These are phyloP conservation scores for Oedothorax gibbosus DNA, from an alignment of 1,140 invertebrate species.

Conservation along the genomic window DNA sequence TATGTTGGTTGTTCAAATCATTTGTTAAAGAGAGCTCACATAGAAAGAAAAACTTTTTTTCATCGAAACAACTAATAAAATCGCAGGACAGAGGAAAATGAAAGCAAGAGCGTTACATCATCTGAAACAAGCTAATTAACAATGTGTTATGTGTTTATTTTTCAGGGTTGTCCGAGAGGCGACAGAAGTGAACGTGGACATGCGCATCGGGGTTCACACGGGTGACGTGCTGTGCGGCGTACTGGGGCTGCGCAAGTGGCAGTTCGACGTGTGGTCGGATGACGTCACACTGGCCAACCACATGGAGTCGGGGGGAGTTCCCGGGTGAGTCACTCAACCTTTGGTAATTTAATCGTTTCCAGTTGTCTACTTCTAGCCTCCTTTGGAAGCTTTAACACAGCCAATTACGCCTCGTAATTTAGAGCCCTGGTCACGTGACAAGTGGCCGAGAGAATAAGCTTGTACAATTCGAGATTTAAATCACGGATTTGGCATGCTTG, in stretches of 20 bases:
- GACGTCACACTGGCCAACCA: slow-evolving; percentile 92
- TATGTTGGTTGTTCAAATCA: no score
- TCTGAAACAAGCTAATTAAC: background rate
- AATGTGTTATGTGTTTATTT: background rate
- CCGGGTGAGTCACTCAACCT: slow-evolving; percentile 79
- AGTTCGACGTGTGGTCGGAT: slow-evolving; percentile 75
- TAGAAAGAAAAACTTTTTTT: background rate
- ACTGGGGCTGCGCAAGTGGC: slow-evolving; percentile 71
- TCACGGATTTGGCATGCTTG: no score
- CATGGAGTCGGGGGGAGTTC: slow-evolving; percentile 95
- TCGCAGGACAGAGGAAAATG: background rate
- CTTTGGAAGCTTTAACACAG: no score
- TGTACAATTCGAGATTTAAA: no score
- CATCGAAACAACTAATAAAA: background rate
- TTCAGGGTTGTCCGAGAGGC: slow-evolving; percentile 86
- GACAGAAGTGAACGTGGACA: slow-evolving; percentile 90
- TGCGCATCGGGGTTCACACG: slow-evolving; percentile 88
- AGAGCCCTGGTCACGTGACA: no score
- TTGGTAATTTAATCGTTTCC: no score
- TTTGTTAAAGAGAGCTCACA: no score
- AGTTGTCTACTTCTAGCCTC: no score
- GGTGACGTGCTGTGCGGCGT: slow-evolving; percentile 72
- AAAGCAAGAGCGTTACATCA: background rate
- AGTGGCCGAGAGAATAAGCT: no score
- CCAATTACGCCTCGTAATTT: no score